These are phyloP conservation scores for Microcebus griseorufus DNA, from an alignment of 2,113 vertebrate species.

Conservation along the genomic window DNA sequence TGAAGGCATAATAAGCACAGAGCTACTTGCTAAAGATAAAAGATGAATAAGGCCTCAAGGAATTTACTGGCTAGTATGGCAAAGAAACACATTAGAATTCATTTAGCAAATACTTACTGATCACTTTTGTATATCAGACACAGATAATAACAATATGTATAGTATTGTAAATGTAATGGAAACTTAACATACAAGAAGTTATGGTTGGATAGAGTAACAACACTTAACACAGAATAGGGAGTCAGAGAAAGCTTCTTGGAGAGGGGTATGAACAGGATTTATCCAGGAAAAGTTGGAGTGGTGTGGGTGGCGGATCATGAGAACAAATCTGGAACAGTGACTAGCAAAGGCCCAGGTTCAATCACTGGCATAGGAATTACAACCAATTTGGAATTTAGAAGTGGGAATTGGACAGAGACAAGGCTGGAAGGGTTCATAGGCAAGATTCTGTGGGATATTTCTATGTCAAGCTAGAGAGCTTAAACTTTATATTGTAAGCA, in stretches of 20 bases:
- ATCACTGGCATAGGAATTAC: not conserved
- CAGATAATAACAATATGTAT: not conserved
- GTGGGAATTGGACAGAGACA: not conserved
- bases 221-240: not conserved
- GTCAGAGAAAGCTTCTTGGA: not conserved
- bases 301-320: not conserved
- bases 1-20: not conserved
- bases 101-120: not conserved
- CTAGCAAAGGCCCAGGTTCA: not conserved
- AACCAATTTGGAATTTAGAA: not conserved
- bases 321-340: not conserved
- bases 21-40: not conserved
- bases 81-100: conserved; percentile 4
- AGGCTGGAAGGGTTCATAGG: not conserved
- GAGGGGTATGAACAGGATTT: not conserved
- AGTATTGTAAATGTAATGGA: not conserved
- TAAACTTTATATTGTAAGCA: not conserved
- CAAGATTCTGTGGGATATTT: not conserved
- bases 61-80: not conserved
- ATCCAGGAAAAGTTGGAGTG: not conserved
- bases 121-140: not conserved
- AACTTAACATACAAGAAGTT: not conserved
- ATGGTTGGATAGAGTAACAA: not conserved
- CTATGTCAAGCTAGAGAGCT: not conserved
- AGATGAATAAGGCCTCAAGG: not conserved